A percentile compares a stretch with the other conserved stretches of the same genome.
phyloP scores from a whole-genome alignment of 2,888 invertebrate genomes.

The Stegana nigrithorax region DNA sequence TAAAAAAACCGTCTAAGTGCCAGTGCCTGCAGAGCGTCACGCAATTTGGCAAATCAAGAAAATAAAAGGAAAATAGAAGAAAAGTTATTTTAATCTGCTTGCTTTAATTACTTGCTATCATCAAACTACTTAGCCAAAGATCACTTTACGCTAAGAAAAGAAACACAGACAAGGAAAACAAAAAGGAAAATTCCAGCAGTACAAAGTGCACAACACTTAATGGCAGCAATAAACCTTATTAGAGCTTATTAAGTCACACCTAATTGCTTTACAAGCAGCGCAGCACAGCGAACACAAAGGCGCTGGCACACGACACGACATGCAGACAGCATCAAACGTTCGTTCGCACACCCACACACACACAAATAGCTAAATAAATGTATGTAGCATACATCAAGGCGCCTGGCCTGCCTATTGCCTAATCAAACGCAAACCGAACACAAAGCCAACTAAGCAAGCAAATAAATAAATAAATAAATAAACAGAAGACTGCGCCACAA shows the following conservation, averaged over 20 bases:
- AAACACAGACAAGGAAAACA: too few relatives aligned
- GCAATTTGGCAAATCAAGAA: neutral
- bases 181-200: too few relatives aligned
- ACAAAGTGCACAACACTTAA: neutral
- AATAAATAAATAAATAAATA: neutral
- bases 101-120: too few relatives aligned
- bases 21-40: too few relatives aligned
- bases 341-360: neutral
- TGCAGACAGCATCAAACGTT: neutral
- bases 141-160: too few relatives aligned
- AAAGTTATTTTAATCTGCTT: neutral
- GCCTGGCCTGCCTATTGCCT: neutral
- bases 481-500: too few relatives aligned
- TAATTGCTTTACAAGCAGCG: neutral
- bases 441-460: neutral
- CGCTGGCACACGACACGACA: neutral
- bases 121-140: too few relatives aligned
- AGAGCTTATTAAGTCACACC: slow-evolving; percentile 1
- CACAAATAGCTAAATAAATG: neutral
- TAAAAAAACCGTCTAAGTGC: too few relatives aligned
- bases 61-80: neutral
- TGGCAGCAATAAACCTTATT: slow-evolving; percentile 12
- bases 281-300: neutral
- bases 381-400: neutral
- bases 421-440: slow-evolving; percentile 7